Percentiles rank a stretch among this genome's conserved stretches.
Evolutionary conservation across 2,888 invertebrate species (phyloP).

Genomic region (Pandemis corylana): DNA sequence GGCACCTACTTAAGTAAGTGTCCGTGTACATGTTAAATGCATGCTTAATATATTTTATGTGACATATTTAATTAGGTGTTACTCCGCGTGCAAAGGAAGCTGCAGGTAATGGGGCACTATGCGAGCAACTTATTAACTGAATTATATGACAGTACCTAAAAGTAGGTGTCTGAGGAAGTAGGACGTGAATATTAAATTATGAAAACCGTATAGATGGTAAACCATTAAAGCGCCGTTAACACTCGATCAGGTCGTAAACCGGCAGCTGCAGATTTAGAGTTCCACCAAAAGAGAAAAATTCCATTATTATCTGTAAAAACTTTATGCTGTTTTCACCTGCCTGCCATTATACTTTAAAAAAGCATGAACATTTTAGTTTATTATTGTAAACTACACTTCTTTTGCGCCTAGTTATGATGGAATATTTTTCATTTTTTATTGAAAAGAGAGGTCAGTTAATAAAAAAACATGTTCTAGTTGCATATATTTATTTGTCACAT

Average conservation of each 20-base stretch:
- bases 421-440: not conserved
- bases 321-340: slow-evolving; percentile 5
- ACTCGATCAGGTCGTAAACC: slow-evolving; percentile 9
- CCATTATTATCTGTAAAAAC: slow-evolving; percentile 2
- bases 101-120: slow-evolving; percentile 60
- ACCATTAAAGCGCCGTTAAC: slow-evolving; percentile 11
- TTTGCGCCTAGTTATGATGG: not conserved
- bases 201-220: not conserved
- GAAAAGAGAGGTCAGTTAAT: no score
- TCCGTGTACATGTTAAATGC: not conserved
- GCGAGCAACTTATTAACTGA: slow-evolving; percentile 63
- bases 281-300: not conserved
- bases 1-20: not conserved
- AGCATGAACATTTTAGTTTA: not conserved
- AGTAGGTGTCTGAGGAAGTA: slow-evolving; percentile 47
- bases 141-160: slow-evolving; percentile 62
- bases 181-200: slow-evolving; percentile 7
- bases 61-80: slow-evolving; percentile 1
- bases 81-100: slow-evolving; percentile 48
- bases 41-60: slow-evolving; percentile 13
- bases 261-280: slow-evolving; percentile 10
- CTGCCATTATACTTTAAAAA: not conserved
- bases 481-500: not conserved
- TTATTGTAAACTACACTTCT: not conserved
- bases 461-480: not conserved